Conservation (phyloP, 2,113 vertebrate species). For the Phrynosoma platyrhinos region DNA sequence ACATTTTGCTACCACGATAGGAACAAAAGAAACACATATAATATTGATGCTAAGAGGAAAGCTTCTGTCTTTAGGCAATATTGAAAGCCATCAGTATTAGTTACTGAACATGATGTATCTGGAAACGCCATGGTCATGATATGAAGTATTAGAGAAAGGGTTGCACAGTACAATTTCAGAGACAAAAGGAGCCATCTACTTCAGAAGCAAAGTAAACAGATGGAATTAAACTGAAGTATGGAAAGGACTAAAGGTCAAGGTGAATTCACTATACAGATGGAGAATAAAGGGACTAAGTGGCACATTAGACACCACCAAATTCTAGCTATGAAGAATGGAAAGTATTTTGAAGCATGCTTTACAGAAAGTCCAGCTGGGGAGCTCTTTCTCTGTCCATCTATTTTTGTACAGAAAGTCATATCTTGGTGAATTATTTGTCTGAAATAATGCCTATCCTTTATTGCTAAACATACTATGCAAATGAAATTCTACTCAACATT, state of each 20-base stretch:
- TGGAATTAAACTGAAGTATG: slow-evolving; percentile 10
- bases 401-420: background rate
- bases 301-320: slow-evolving; percentile 34
- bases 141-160: background rate
- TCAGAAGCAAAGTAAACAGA: slow-evolving; percentile 15
- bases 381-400: background rate
- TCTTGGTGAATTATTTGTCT: background rate
- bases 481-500: background rate
- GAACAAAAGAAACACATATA: background rate
- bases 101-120: slow-evolving; percentile 28
- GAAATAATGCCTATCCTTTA: background rate
- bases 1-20: slow-evolving; percentile 7
- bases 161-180: background rate
- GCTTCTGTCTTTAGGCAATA: background rate
- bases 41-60: slow-evolving; percentile 21
- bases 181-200: slow-evolving; percentile 10
- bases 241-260: background rate
- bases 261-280: background rate
- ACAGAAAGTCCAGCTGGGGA: background rate
- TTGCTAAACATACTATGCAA: background rate
- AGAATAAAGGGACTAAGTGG: slow-evolving; percentile 29
- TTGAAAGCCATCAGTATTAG: slow-evolving; percentile 16
- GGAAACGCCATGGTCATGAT: background rate
- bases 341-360: slow-evolving; percentile 8
- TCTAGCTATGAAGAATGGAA: slow-evolving; percentile 3